Evolutionary conservation across 2,888 invertebrate species (phyloP), one percentile per base, ranked within the genome.

Genomic region (Congeria kusceri): DNA sequence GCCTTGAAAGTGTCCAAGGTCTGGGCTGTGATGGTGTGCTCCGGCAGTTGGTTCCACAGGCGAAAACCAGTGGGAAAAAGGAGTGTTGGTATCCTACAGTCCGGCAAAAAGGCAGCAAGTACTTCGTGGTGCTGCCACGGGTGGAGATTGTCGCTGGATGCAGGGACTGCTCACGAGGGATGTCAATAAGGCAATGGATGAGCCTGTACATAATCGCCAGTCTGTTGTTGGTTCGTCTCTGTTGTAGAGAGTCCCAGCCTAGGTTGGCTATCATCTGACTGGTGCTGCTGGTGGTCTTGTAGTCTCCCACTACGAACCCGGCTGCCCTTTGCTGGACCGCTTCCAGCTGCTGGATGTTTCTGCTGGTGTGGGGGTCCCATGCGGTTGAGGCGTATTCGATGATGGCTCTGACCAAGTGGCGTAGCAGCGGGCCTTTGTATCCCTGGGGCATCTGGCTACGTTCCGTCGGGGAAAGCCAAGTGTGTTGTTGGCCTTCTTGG

Each of bases 401-500:
- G n/a, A n/a, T n/a, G n/a, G n/a, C n/a, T n/a, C n/a, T n/a, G n/a
- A n/a, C n/a, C n/a, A n/a, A n/a, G n/a, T n/a, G n/a, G n/a, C n/a
- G n/a, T n/a, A n/a, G n/a, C n/a, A n/a, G n/a, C n/a, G n/a, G n/a
- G n/a, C n/a, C n/a, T n/a, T n/a, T n/a, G n/a, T n/a, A n/a, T n/a
- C n/a, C n/a, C n/a, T n/a, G n/a, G n/a, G n/a, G n/a, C n/a, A n/a
- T n/a, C n/a, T n/a, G n/a, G n/a, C n/a, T n/a, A n/a, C n/a, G n/a
- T n/a, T n/a, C n/a, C n/a, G n/a, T n/a, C n/a, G n/a, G n/a, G n/a
- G n/a, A n/a, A n/a, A n/a, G n/a, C n/a, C n/a, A n/a, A n/a, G n/a
- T n/a, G 13, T 39, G 39, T 7, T 7, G 20, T 66, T 71, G 3
- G 77, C 70, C 39, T 70, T 66, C 46, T 71, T 67, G 25, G 63